Evolutionary conservation across 1,140 invertebrate species (phyloP), one percentile per base, ranked within the genome.

Genomic region (Fopius arisanus): DNA sequence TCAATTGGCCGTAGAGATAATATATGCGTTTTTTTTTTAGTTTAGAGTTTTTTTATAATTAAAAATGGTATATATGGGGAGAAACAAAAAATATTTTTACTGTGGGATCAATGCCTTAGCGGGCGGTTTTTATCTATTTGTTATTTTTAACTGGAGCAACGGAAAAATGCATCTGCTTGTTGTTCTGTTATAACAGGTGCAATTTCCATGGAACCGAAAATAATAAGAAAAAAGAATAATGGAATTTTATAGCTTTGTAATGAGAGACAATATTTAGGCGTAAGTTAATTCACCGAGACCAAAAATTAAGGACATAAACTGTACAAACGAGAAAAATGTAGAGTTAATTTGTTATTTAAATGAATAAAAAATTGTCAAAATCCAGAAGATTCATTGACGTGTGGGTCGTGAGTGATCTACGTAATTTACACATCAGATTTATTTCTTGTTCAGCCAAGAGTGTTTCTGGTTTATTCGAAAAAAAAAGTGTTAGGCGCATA

Each of bases 261-360:
- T 71, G 43, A 73, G 77, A 84, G 84, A 87, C 83, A 86, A 87
- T 87, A 87, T 85, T 80, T 85, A 85, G 83, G 79, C 77, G 67
- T 86, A 86, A 84, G 81, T 81, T 78, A 70, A 74, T 68, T 78
- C 51, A 85, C 71, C 73, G 78, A 86, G 81, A 86, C 83, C 83
- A 86, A 85, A 86, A 86, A 84, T 82, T 86, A 80, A 80, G 79
- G 62, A 67, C 74, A 78, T 83, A 81, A 77, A 65, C 62, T 28
- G 28, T 19, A 41, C 19, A 65, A 80, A 75, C 31, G 73, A 76
- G 54, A 19, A 59, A 7, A 12, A 37, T 37, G 23, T 59, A 59
- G 16, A 59, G 4, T 59, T 21, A 59, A 4, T 26, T 59, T 26
- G 54, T 59, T 59, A 28, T 59, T 59, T 65, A 75, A 76, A 59